Evolutionary conservation across 92 coral and sea anemone species (phyloP).

Genomic region (Diadumene lineata): DNA sequence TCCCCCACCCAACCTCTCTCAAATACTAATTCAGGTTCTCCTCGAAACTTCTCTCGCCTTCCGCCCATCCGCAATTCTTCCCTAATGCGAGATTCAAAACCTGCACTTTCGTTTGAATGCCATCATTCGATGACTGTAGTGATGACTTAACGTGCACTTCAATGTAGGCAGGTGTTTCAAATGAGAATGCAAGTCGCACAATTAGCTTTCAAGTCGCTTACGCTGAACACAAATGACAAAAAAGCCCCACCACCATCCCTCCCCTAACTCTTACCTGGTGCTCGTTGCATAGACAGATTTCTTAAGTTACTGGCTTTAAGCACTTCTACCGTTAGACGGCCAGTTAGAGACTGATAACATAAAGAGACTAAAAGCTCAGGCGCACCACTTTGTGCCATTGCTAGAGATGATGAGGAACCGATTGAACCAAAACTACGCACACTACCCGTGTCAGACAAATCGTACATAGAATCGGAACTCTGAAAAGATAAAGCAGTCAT

Average conservation of each 20-base stretch:
- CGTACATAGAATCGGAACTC: conserved; percentile 99
- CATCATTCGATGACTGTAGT: no score
- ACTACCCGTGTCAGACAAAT: conserved; percentile 94
- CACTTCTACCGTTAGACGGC: conserved; percentile 95
- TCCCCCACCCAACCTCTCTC: no score
- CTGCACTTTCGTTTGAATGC: no score
- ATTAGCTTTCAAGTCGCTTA: no score
- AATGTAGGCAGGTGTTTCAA: no score
- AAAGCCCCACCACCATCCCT: neutral
- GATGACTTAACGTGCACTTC: no score
- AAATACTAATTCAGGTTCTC: no score
- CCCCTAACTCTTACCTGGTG: conserved; percentile 77
- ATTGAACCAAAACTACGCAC: conserved; percentile 78
- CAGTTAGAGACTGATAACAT: conserved; percentile 97
- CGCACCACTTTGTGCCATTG: conserved; percentile 91
- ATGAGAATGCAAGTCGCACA: no score
- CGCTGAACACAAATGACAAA: no score
- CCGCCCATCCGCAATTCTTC: no score
- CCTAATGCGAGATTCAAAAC: no score
- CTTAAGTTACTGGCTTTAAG: conserved; percentile 97
- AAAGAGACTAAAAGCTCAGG: conserved; percentile 96
- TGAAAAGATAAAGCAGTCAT: conserved; percentile 27
- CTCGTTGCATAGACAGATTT: conserved; percentile 95
- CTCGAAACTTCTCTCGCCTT: no score
- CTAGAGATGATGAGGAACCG: conserved; percentile 94